Base-by-base conservation (phyloP, 2,797 vertebrate species). In the Clamator glandarius region DNA sequence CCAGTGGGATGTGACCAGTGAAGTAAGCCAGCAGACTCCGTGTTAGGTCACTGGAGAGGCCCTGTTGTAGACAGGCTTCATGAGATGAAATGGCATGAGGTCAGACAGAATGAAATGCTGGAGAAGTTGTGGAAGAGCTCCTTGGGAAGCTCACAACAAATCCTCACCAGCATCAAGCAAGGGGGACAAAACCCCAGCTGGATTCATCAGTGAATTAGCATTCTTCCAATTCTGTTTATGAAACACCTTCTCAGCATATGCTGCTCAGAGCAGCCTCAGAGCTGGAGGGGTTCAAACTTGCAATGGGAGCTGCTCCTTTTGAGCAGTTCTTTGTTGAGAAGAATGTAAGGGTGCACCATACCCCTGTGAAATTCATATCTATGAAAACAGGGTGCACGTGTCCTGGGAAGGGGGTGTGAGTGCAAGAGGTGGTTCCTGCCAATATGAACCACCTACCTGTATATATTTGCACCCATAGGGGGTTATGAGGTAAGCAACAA, bases 311-410 rank as follows among this genome's bases (percentile, higher is more conserved):
- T 42, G 66, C 54, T 58, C 58, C 20, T 90, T 9, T 52, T 29
- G 50, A 35, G 41, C 8, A 57, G 31, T 8, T 57, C 11, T 50
- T 70, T 5, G 54, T 6, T 12, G 12, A 0, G 7, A 31, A 41
- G 76, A 33, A 42, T 15, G n/a, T 6, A 19, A 31, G 39, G 15
- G 28, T 1, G 4, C 5, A 0, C 4, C 6, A 0, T 0, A 9
- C 44, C 17, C 39, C 39, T 39, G 39, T 39, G 39, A 12, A 39
- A 39, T 39, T 39, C 39, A 39, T 39, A 39, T 39, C 44, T 18
- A 2, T 0, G 17, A 31, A 39, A 87, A n/a, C 5, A 21, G 25
- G 25, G 16, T 19, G 29, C 12, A 3, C 2, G 11, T 39, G 57
- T 39, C 46, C 68, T 1, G 0, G 42, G 35, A 82, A 39, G 42